Conservation (phyloP, 2,113 vertebrate genomes). For the Rhipidura dahli region DNA sequence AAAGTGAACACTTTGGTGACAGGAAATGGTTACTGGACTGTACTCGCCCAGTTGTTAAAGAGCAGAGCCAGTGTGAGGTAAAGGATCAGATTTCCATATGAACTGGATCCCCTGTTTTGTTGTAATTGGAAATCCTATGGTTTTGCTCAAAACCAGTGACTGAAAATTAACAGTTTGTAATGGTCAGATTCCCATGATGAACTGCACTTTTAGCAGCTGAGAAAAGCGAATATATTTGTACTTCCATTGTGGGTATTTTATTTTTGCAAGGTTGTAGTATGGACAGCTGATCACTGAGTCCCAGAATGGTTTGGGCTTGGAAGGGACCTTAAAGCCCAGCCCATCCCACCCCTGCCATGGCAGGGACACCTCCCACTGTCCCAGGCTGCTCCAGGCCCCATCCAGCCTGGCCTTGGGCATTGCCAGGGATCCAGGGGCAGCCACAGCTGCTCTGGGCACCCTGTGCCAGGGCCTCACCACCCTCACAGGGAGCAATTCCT, state of each 20-base stretch:
- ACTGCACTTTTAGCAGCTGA: background rate
- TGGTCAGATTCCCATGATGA: background rate
- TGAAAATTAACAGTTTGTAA: background rate
- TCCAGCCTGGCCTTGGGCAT: background rate
- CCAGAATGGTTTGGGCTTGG: background rate
- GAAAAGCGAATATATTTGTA: background rate
- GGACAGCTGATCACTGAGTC: background rate
- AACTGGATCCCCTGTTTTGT: background rate
- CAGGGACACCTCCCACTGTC: background rate
- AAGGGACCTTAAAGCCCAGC: background rate
- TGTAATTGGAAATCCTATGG: background rate
- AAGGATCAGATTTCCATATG: background rate
- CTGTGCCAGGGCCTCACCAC: background rate
- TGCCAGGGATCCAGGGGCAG: background rate
- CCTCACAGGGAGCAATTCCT: rapidly evolving
- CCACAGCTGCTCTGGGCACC: background rate
- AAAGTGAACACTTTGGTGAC: background rate
- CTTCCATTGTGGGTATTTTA: background rate
- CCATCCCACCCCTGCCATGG: background rate
- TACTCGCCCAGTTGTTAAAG: background rate
- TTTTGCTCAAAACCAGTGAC: background rate
- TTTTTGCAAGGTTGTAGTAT: background rate
- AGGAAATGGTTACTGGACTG: background rate
- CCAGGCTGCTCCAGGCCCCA: rapidly evolving
- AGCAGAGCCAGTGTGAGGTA: background rate